Evolutionary conservation across 2,113 vertebrate species (phyloP), one percentile per base, ranked within the genome.

Genomic region (Corythornis madagascariensis): DNA sequence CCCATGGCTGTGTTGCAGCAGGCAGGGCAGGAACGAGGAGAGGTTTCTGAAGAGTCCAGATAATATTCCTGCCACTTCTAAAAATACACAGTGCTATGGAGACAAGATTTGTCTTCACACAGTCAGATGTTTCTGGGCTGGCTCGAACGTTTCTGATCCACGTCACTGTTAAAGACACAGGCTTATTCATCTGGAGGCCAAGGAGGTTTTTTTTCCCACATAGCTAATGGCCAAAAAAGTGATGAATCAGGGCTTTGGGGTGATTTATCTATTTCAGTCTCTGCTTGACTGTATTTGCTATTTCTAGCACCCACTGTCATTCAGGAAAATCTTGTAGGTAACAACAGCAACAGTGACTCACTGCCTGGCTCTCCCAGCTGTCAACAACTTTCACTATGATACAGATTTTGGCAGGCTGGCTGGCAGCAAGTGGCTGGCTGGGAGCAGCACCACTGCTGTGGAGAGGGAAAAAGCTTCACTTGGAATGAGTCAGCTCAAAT

Each of bases 261-360:
- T 86, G 73, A 92, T 93, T 93, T 90, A 57, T 93, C 56, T 75
- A 25, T 61, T 83, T 81, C 40, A 15, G 69, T 38, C 80, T 31
- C 76, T 90, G 57, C 65, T 79, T 63, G 38, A 84, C 45, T 65
- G 45, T 61, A 47, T 88, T 93, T 96, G 72, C 95, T 96, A 96
- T 96, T 96, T 96, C 88, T 81, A 84, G 84, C 45, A 84, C 7
- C 63, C 35, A 26, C 19, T 78, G 88, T 84, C 86, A 88, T 78
- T 94, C 83, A 95, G 90, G 95, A 88, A 90, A 94, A 75, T 90
- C 57, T 38, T 55, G 63, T 73, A 88, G 93, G 83, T 92, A 26
- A 65, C 90, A 89, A 57, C 56, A 84, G 74, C 57, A 84, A n/a
- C 76, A 35, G 2, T 96, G 96, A 94, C 24, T 96, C 96, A 93